Base-by-base conservation (phyloP, 2,113 vertebrate species). In the Natator depressus region DNA sequence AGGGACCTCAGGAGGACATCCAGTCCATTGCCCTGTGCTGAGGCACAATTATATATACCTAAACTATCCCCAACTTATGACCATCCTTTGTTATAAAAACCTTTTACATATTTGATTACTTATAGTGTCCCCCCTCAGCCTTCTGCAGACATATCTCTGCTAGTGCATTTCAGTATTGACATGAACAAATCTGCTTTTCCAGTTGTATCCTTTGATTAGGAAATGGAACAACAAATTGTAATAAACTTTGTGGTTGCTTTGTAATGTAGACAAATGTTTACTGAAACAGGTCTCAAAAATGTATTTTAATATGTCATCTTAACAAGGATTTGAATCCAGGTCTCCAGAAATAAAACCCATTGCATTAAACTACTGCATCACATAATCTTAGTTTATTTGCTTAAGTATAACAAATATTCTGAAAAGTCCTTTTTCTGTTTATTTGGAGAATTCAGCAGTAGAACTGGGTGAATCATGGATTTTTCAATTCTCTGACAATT, bases 141-240 rank as follows among this genome's bases (percentile, higher is more conserved):
- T 57, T 57, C 55, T 57, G 24, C 80, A 42, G 54, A 7, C 29
- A 80, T 89, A 2, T 86, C 76, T 72, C 16, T 82, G 10, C 11
- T n/a, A 38, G 46, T 7, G 90, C 12, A 2, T 38, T 10, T 57
- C 25, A 27, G 24, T 57, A 57, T 10, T 57, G 55, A 57, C 25
- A 54, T 54, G 25, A 57, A 57, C 55, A 57, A 5, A 25, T 91
- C 38, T 0, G 1, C 35, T 87, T 93, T 84, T 84, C 27, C 4
- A 3, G 90, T 93, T 93, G 19, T 86, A 10, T 55, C 49, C 47
- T 83, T 92, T 90, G 53, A 81, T 75, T 81, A 62, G 47, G 51
- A 79, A 93, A 47, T 7, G 8, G 11, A 65, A 65, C 17, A 69
- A 42, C 54, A 27, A 59, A 47, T 80, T 25, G 5, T 5, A 35